A percentile compares a stretch with the other conserved stretches of the same genome.
Evolutionary conservation across 2,888 invertebrate species (phyloP).

Genomic region (Eupithecia abbreviata): DNA sequence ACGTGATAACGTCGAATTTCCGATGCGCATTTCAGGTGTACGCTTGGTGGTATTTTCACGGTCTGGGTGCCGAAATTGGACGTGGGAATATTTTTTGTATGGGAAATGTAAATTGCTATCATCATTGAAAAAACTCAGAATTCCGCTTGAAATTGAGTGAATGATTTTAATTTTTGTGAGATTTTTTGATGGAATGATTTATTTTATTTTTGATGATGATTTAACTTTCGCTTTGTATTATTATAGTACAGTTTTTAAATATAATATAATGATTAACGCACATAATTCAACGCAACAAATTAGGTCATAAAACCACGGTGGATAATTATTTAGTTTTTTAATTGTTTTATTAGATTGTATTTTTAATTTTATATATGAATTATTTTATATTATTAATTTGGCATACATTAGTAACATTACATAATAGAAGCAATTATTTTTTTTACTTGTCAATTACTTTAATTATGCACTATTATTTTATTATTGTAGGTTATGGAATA

Average conservation of each 20-base stretch:
- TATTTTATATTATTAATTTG: no score
- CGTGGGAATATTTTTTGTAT: conserved; percentile 52
- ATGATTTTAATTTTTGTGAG: neutral
- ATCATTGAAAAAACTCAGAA: conserved; percentile 16
- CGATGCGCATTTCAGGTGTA: neutral
- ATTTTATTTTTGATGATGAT: neutral
- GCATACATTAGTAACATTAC: no score
- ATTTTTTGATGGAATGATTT: neutral
- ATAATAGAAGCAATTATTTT: no score
- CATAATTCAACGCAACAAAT: no score
- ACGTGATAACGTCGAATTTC: neutral
- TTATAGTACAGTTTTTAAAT: neutral
- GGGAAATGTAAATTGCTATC: conserved; percentile 34
- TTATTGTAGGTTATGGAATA: no score
- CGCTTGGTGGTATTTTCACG: conserved; percentile 46
- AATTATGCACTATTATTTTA: no score
- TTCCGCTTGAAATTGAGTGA: neutral
- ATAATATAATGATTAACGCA: neutral
- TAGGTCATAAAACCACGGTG: no score
- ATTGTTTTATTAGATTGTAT: no score
- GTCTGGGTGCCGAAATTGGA: conserved; percentile 41
- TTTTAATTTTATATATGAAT: no score
- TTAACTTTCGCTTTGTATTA: no score
- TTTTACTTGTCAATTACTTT: no score
- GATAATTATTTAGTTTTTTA: no score